A percentile compares a stretch with the other conserved stretches of the same genome.
Evolutionary conservation across 1,140 invertebrate genomes (phyloP).

Genomic region (Ceratoteleas bidentatus): DNA sequence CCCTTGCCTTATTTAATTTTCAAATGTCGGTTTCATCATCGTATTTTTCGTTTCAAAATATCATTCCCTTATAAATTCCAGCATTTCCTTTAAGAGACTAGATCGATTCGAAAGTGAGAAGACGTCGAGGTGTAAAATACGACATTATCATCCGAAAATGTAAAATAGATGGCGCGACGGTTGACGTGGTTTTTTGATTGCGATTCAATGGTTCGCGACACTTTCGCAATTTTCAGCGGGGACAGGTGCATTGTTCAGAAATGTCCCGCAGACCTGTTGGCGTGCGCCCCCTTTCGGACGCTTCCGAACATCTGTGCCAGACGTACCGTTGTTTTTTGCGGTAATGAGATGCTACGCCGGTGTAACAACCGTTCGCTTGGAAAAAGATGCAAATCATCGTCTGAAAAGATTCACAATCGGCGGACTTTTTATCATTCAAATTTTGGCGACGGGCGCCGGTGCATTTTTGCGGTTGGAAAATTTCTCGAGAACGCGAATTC

Average conservation of each 20-base stretch:
- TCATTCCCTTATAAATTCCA: too few species aligned
- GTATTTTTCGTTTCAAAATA: too few species aligned
- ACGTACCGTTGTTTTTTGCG: conserved; percentile 30
- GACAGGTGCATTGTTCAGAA: conserved; percentile 39
- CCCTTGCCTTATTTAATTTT: too few species aligned
- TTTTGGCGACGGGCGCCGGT: conserved; percentile 1
- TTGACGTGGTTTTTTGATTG: too few species aligned
- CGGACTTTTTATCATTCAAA: conserved; percentile 25
- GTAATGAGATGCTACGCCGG: conserved; percentile 11
- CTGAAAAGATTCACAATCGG: conserved; percentile 20
- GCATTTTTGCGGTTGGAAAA: background rate
- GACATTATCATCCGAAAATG: too few species aligned
- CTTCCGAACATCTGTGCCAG: conserved; percentile 46
- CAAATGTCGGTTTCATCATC: too few species aligned
- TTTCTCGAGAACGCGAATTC: too few species aligned
- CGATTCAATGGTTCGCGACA: conserved; percentile 10
- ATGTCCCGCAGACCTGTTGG: conserved; percentile 25
- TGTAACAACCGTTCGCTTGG: background rate
- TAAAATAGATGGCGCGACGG: too few species aligned
- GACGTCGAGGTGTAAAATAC: too few species aligned
- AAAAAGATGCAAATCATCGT: conserved; percentile 30
- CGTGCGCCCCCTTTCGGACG: conserved; percentile 28
- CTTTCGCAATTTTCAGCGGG: conserved; percentile 33
- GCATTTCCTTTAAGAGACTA: too few species aligned
- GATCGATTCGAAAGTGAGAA: too few species aligned